These are phyloP conservation scores for Aporrectodea caliginosa DNA, from an alignment of 1,140 invertebrate genomes.

Conservation along the genomic window DNA sequence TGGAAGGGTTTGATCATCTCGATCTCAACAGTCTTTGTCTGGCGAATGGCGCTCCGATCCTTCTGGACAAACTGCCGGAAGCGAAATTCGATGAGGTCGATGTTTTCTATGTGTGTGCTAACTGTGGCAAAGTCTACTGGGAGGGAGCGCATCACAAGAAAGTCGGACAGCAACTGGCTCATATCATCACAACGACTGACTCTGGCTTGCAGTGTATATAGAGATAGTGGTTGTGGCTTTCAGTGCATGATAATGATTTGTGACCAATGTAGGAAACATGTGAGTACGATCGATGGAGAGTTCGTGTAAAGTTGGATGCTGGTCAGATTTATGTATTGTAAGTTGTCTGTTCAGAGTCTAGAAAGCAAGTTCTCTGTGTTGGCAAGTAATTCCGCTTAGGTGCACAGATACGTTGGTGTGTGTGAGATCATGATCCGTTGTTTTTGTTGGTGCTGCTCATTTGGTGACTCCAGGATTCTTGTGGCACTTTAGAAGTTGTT, in stretches of 20 bases:
- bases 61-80: slow-evolving; percentile 58
- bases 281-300: background rate
- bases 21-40: slow-evolving; percentile 38
- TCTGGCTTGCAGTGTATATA: background rate
- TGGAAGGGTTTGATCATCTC: slow-evolving; percentile 28
- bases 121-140: slow-evolving; percentile 67
- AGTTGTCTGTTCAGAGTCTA: too few species aligned
- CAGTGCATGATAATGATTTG: background rate
- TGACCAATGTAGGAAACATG: background rate
- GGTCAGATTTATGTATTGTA: background rate
- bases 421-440: too few species aligned
- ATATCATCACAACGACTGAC: slow-evolving; percentile 36
- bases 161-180: slow-evolving; percentile 47
- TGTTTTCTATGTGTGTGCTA: slow-evolving; percentile 63
- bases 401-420: too few species aligned
- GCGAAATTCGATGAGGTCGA: slow-evolving; percentile 57
- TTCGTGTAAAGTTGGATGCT: background rate
- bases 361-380: too few species aligned
- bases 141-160: slow-evolving; percentile 61
- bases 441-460: too few species aligned
- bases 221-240: background rate
- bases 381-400: too few species aligned
- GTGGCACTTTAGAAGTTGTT: too few species aligned
- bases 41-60: slow-evolving; percentile 50
- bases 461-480: too few species aligned